These are phyloP conservation scores for Pipistrellus pygmaeus DNA, from an alignment of 2,797 vertebrate species.

Conservation along the genomic window DNA sequence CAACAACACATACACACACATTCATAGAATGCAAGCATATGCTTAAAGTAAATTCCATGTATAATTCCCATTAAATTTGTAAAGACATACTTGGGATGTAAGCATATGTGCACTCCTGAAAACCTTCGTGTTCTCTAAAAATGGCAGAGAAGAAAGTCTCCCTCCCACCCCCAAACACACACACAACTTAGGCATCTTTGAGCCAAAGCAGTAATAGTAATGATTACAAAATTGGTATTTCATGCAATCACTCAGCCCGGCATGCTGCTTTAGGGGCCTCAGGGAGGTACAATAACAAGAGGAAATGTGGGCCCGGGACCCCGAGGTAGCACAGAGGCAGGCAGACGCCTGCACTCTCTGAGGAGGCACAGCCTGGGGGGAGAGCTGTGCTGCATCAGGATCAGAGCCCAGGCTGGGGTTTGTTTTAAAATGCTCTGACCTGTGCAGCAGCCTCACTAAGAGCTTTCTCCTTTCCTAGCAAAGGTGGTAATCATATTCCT, in stretches of 20 bases:
- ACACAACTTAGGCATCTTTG: background rate
- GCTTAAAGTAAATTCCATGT: background rate
- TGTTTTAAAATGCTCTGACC: too few relatives aligned
- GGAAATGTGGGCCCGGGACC: too few relatives aligned
- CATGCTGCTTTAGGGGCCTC: background rate
- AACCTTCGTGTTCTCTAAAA: background rate
- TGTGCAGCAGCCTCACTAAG: too few relatives aligned
- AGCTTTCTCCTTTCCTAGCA: too few relatives aligned
- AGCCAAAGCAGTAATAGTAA: background rate
- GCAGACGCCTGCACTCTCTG: background rate
- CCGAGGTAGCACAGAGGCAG: accelerated
- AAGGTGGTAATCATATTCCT: too few relatives aligned
- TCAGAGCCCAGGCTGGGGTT: too few relatives aligned
- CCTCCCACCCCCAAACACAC: accelerated
- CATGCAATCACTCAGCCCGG: background rate
- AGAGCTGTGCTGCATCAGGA: too few relatives aligned
- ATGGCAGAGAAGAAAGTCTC: background rate
- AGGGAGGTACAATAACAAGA: background rate
- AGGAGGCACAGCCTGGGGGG: too few relatives aligned
- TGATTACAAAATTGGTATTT: background rate
- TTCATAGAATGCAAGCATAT: background rate
- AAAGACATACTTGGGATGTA: background rate
- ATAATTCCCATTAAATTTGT: background rate
- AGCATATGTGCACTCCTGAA: background rate
- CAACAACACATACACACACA: background rate